Evolutionary conservation across 2,797 vertebrate genomes (phyloP).

Genomic region (Miichthys miiuy): DNA sequence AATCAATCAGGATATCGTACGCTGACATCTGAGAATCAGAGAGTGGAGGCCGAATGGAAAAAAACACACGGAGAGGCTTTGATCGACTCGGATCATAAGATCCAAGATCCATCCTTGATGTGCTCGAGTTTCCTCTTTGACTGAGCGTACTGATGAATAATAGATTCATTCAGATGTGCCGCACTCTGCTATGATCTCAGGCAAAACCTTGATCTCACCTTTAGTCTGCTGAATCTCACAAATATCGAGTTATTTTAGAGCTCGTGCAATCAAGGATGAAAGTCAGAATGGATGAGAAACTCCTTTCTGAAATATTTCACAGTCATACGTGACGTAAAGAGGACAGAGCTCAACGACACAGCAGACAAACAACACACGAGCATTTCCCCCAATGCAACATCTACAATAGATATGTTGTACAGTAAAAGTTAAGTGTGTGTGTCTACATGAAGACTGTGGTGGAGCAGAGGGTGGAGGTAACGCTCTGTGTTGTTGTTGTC

Average conservation of each 20-base stretch:
- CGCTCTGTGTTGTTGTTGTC: constrained; percentile 37
- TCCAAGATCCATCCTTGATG: constrained; percentile 62
- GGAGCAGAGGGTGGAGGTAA: not conserved
- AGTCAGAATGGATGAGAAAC: not conserved
- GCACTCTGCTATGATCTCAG: not conserved
- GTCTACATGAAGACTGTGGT: not conserved
- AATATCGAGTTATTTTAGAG: constrained; percentile 8
- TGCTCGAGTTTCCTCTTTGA: constrained; percentile 29
- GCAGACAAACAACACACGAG: constrained; percentile 26
- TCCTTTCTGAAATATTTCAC: constrained; percentile 4
- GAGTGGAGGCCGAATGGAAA: constrained; percentile 19
- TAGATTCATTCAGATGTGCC: constrained; percentile 18
- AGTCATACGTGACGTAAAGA: constrained; percentile 9
- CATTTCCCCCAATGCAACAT: constrained; percentile 10
- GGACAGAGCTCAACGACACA: constrained; percentile 24
- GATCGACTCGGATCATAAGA: constrained; percentile 43
- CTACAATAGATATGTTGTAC: not conserved
- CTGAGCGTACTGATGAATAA: constrained; percentile 14
- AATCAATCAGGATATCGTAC: constrained; percentile 36
- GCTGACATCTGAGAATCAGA: constrained; percentile 33
- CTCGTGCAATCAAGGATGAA: constrained; percentile 54
- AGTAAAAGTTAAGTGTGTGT: not conserved
- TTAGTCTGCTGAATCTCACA: not conserved
- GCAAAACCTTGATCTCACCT: constrained; percentile 1
- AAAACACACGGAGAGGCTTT: constrained; percentile 7